Evolutionary conservation across 2,888 invertebrate genomes (phyloP).

Genomic region (Cataglyphis livida): DNA sequence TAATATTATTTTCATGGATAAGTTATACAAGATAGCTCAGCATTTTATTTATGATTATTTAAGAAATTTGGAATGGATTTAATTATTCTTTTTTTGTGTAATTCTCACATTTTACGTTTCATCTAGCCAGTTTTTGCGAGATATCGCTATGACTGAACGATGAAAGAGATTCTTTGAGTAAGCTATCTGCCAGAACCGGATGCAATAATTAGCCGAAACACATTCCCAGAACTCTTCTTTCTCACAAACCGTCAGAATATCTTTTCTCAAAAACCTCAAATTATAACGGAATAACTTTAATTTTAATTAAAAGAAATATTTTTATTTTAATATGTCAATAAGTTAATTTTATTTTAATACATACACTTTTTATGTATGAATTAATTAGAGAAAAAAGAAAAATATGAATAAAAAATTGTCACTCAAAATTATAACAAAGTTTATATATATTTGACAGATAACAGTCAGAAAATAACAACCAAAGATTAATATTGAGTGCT

Average conservation of each 20-base stretch:
- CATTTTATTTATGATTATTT: not conserved
- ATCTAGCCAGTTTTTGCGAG: not conserved
- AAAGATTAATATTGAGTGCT: not conserved
- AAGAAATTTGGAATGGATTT: not conserved
- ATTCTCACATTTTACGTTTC: not conserved
- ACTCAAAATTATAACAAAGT: not conserved
- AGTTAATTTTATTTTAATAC: not conserved
- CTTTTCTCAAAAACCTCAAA: not conserved
- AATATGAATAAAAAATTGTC: not conserved
- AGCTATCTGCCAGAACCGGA: conserved; percentile 7
- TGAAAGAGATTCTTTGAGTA: conserved; percentile 24
- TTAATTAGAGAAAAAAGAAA: not conserved
- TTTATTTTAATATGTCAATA: not conserved
- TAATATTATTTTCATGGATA: not conserved
- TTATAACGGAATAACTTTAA: not conserved
- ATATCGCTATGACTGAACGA: not conserved
- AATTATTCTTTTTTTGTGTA: not conserved
- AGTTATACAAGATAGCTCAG: not conserved
- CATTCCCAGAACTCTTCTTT: not conserved
- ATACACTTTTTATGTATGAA: not conserved
- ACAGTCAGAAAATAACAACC: not conserved
- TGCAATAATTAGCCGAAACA: conserved; percentile 20
- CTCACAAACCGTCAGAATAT: not conserved
- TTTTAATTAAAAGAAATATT: not conserved
- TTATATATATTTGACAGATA: not conserved